phyloP scores from a whole-genome alignment of 2,888 invertebrate species.

The Oligia fasciuncula region DNA sequence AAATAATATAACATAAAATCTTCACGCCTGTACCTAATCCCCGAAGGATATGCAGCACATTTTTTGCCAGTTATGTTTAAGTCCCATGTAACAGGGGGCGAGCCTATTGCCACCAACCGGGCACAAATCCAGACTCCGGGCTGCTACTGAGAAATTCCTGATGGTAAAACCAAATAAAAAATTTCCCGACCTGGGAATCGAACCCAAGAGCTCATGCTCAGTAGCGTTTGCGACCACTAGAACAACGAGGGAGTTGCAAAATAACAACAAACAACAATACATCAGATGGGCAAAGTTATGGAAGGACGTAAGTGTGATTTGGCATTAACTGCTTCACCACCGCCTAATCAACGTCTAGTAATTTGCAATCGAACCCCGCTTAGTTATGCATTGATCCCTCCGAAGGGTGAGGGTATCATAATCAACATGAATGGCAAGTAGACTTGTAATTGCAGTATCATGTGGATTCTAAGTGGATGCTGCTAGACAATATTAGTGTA shows the following conservation, averaged over 20 bases:
- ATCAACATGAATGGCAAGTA: conserved; percentile 46
- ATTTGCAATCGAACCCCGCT: conserved; percentile 51
- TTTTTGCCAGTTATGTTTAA: background rate
- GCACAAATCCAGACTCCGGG: background rate
- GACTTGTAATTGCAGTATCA: conserved; percentile 42
- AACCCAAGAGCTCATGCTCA: background rate
- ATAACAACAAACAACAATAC: background rate
- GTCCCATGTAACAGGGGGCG: background rate
- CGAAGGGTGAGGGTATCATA: conserved; percentile 19
- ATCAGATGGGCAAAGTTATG: background rate
- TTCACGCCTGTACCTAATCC: too few relatives aligned
- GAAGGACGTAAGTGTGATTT: conserved; percentile 1
- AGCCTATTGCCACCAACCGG: too few relatives aligned
- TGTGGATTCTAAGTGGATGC: conserved; percentile 9
- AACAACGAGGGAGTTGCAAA: background rate
- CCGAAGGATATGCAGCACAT: too few relatives aligned
- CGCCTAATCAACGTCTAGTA: conserved; percentile 39
- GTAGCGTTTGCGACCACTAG: background rate
- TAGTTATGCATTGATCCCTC: conserved; percentile 52
- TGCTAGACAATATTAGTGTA: background rate
- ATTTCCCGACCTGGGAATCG: background rate
- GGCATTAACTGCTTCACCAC: background rate
- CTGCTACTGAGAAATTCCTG: too few relatives aligned
- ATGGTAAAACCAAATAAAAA: background rate
- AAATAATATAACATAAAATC: too few relatives aligned